Evolutionary conservation across 2,113 vertebrate genomes (phyloP).

Genomic region (Saccopteryx leptura): DNA sequence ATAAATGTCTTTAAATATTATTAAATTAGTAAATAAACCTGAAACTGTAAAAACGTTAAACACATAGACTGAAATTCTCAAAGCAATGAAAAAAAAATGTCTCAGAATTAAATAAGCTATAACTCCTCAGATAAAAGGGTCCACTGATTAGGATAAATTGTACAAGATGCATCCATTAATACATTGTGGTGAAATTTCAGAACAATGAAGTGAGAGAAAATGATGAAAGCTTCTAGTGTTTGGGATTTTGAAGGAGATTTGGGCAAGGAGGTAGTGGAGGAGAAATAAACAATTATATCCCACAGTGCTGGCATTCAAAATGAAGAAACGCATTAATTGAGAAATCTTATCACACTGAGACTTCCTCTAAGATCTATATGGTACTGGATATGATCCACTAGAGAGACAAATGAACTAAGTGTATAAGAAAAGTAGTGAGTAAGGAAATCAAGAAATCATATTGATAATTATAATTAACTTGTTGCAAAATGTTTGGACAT

Average conservation of each 20-base stretch:
- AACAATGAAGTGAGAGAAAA: background rate
- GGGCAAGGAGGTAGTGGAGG: background rate
- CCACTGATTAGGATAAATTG: background rate
- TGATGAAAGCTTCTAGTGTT: conserved; percentile 19
- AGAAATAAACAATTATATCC: background rate
- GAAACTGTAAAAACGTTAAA: conserved; percentile 25
- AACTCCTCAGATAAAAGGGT: background rate
- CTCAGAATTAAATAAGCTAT: background rate
- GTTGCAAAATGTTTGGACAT: background rate
- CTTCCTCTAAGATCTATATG: background rate
- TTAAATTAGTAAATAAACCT: background rate
- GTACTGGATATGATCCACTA: background rate
- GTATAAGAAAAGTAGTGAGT: background rate
- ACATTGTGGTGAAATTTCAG: background rate
- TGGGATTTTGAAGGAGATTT: background rate
- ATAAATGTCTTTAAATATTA: background rate
- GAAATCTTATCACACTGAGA: background rate
- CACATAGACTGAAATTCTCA: background rate
- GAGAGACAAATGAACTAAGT: background rate
- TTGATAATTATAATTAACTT: background rate
- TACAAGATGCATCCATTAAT: background rate
- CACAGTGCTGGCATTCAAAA: background rate
- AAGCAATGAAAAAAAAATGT: background rate
- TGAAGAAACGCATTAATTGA: background rate
- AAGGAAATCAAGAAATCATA: background rate